Evolutionary conservation across 1,140 invertebrate genomes (phyloP), one percentile per base, ranked within the genome.

Genomic region (Lepidurus couesii): DNA sequence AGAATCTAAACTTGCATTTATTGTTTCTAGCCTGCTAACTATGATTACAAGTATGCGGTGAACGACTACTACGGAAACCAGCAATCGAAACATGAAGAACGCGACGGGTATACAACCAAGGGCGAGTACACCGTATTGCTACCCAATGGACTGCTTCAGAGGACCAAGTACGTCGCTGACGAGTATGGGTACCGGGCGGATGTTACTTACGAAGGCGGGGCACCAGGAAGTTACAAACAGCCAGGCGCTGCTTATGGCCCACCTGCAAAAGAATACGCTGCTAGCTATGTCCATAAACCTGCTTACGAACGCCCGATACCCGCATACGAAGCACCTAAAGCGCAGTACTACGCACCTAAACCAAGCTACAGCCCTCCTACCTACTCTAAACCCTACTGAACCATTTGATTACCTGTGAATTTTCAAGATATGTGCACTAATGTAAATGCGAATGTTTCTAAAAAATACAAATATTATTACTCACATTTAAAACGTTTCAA

Each of bases 81-180:
- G n/a, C 80, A 80, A 75, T 75, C 79, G 11, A 47, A 76, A 34
- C 76, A 79, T 21, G 80, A 80, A 45, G 79, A 80, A 45, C 43
- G 77, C 21, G 80, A 79, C 16, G 73, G 79, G 43, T 77, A 43
- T 8, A 80, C 82, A 9, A 74, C 42, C 8, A 75, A 44, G 8
- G 83, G 83, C 73, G 75, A 80, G 9, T 83, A 83, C 77, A 80
- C 77, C 1, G 80, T 83, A 1, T 53, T 80, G 11, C 79, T 82
- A 10, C 81, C 81, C 7, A 81, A 83, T 74, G 84, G 83, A 0
- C 74, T 79, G 0, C 65, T 80, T 2, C 79, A 84, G 44, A 77
- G 82, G 24, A 84, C 84, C 10, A 82, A 82, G 1, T 84, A 84
- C 79, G 80, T 82, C n/a, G 83, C 84, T 7, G 84, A 84, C 77